Evolutionary conservation across 2,797 vertebrate species (phyloP), one percentile per base, ranked within the genome.

Genomic region (Dermochelys coriacea): DNA sequence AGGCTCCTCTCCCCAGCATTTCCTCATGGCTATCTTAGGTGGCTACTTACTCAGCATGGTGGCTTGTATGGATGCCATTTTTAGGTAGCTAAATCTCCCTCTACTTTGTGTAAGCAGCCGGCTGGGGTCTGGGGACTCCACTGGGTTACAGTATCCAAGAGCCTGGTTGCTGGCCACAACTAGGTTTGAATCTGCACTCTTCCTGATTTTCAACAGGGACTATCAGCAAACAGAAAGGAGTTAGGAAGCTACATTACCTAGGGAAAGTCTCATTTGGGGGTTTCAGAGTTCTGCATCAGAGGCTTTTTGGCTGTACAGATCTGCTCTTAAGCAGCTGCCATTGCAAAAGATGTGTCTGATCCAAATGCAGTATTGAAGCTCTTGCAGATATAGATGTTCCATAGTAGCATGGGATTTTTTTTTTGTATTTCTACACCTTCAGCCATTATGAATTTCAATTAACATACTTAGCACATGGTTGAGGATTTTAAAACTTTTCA

Each of bases 331-430:
- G 10, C 12, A 74, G 41, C 10, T 74, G 21, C 68, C 3, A 6
- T 29, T 51, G 52, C 84, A 85, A 31, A 2, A 81, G 29, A 29
- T 0, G 0, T 8, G 90, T 25, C 82, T 87, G 80, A 75, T 23
- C 31, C 59, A 78, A 82, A 78, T 54, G 49, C 84, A 88, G 34
- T 34, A 41, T 23, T 5, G 7, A 52, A 79, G 31, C 9, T 11
- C 27, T 57, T 41, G 23, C 21, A 12, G 9, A 41, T 45, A 45
- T 9, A 41, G 37, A 45, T 74, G 19, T 71, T 57, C 37, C 11
- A 0, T 0, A 41, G 61, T 37, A n/a, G 55, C 79, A 77, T 64
- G 64, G 61, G 51, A 78, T 27, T 51, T 14, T 34, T 4, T 18
- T 8, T 4, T 54, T 61, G 15, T 59, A 49, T 64, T 31, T 81